These are phyloP conservation scores for Neomonachus schauinslandi DNA, from an alignment of 2,113 vertebrate genomes.

Conservation along the genomic window DNA sequence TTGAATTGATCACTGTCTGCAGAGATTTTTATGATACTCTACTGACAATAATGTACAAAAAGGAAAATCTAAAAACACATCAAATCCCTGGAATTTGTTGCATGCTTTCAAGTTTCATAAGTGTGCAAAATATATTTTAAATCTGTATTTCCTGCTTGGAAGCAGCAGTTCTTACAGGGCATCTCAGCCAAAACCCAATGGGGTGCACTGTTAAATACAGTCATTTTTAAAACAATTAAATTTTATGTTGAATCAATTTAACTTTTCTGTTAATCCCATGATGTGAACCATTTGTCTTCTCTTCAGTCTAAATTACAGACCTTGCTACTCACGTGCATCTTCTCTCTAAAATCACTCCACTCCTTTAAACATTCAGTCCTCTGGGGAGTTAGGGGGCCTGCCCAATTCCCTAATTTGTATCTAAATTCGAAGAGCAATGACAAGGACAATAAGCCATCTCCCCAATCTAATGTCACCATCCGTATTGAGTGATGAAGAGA, in stretches of 20 bases:
- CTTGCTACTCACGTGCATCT: not conserved
- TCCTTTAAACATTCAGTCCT: not conserved
- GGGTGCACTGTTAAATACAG: not conserved
- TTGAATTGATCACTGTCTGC: not conserved
- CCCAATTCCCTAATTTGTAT: not conserved
- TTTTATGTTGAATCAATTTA: not conserved
- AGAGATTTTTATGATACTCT: not conserved
- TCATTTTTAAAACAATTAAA: not conserved
- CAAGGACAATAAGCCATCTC: not conserved
- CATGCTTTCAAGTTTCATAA: not conserved
- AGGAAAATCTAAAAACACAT: not conserved
- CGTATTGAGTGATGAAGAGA: not conserved
- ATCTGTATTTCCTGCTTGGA: not conserved
- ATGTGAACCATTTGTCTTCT: not conserved
- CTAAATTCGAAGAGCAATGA: not conserved
- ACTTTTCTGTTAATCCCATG: not conserved
- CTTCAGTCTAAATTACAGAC: not conserved
- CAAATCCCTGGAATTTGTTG: not conserved
- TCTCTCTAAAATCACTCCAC: not conserved
- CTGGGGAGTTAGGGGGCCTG: accelerated
- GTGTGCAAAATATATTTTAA: not conserved
- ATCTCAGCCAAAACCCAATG: not conserved
- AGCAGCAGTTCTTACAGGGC: not conserved
- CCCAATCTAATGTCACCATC: not conserved
- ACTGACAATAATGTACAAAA: not conserved